Base-by-base conservation (phyloP, 2,113 vertebrate genomes). In the Oenanthe oenanthe region DNA sequence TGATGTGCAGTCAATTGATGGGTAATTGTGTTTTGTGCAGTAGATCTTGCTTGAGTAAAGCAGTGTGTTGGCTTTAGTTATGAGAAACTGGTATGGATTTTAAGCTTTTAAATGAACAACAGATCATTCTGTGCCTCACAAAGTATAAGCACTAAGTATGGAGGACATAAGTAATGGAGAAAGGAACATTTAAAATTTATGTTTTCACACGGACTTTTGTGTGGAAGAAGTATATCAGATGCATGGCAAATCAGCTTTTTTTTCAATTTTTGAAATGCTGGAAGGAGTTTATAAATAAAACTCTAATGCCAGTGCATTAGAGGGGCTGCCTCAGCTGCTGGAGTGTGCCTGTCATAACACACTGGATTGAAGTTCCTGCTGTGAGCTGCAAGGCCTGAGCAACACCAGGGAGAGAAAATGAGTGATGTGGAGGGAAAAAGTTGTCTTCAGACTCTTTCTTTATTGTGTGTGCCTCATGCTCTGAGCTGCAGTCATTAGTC, bases 1-100 rank as follows among this genome's bases (percentile, higher is more conserved):
- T 96, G 87, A 90, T 96, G 79, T 92, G 67, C 56, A 89, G 80
- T 80, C 94, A 92, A 79, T 90, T 94, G 92, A 86, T 91, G 88
- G 45, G 28, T 93, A 97, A 96, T 91, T 75, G 84, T 84, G 48
- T 78, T 87, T 65, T 71, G 32, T 71, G 60, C 40, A 38, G 80
- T 68, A 92, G 85, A 89, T 81, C 81, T 94, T 5, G 6, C 61
- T 76, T 29, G 31, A 95, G 89, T 67, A 83, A 45, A 54, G 81
- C 86, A 70, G 43, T 29, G 28, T 82, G 80, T 85, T 80, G 80
- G 79, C 77, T 95, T 80, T 94, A 82, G 78, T 88, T 97, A 67
- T 2, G 19, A 82, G 60, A 96, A 65, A 66, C 78, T 91, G 73
- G 22, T 95, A 80, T 31, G 65, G 86, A 68, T 93, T 92, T 97